Conservation (phyloP, 2,797 vertebrate species). For the Dromococcyx pavoninus region DNA sequence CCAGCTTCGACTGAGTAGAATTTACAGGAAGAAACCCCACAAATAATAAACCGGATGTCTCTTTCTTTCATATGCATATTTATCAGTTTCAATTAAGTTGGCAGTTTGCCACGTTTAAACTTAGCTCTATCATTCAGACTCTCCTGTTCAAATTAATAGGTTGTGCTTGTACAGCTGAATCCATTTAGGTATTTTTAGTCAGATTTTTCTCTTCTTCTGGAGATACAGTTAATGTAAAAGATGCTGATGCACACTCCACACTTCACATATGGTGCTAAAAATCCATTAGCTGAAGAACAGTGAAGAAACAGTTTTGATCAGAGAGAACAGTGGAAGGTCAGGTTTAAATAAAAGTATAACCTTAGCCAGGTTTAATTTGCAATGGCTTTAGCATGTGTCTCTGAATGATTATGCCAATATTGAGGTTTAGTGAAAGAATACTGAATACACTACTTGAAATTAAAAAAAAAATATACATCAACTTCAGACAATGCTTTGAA, state of each 20-base stretch:
- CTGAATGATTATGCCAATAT: slow-evolving; percentile 33
- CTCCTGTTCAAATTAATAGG: slow-evolving; percentile 10
- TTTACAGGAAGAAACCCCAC: neutral
- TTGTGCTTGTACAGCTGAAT: slow-evolving; percentile 38
- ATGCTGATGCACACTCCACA: slow-evolving; percentile 46
- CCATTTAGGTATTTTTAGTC: slow-evolving; percentile 24
- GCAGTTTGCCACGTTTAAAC: slow-evolving; percentile 32
- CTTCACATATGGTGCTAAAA: slow-evolving; percentile 36
- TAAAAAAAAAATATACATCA: neutral
- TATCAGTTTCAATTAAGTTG: slow-evolving; percentile 36
- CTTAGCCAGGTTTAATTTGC: slow-evolving; percentile 19
- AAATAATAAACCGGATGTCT: neutral
- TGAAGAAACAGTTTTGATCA: slow-evolving; percentile 31
- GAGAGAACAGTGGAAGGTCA: slow-evolving; percentile 49
- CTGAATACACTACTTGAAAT: neutral
- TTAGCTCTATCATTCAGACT: slow-evolving; percentile 10
- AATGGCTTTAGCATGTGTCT: neutral
- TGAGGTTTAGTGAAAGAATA: neutral
- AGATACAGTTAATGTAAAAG: slow-evolving; percentile 6
- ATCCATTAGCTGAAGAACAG: slow-evolving; percentile 53
- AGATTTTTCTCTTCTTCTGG: neutral
- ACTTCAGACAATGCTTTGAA: neutral
- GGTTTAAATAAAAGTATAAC: slow-evolving; percentile 28
- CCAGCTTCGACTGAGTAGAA: neutral
- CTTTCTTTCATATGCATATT: slow-evolving; percentile 30